A percentile compares a stretch with the other conserved stretches of the same genome.
phyloP scores from a whole-genome alignment of 2,888 invertebrate genomes.

The Melanotus villosus region DNA sequence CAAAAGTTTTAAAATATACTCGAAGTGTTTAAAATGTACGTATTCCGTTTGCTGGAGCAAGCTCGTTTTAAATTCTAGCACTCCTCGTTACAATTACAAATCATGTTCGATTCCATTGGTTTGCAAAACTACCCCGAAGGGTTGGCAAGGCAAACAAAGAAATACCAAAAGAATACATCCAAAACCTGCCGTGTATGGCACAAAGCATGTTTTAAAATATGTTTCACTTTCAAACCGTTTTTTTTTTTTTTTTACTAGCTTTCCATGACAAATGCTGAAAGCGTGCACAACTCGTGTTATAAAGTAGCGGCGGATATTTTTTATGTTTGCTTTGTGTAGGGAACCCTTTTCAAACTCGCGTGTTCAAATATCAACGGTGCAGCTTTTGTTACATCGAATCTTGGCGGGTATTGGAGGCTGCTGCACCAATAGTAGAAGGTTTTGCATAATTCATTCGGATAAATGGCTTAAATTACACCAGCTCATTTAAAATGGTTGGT shows the following conservation, averaged over 20 bases:
- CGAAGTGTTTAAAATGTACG: too few species aligned
- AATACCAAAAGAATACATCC: constrained; percentile 28
- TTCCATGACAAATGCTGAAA: constrained; percentile 61
- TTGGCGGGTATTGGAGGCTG: constrained; percentile 44
- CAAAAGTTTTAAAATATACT: too few species aligned
- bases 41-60: too few species aligned
- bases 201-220: constrained; percentile 52
- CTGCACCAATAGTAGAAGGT: constrained; percentile 48
- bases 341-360: constrained; percentile 60
- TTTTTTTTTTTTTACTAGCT: too few species aligned
- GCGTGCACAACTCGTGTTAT: constrained; percentile 63
- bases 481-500: constrained; percentile 42
- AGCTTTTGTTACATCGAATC: constrained; percentile 48
- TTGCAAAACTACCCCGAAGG: constrained; percentile 3
- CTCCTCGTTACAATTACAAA: background rate
- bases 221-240: constrained; percentile 51
- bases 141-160: constrained; percentile 7
- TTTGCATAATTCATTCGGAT: constrained; percentile 56
- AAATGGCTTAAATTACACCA: constrained; percentile 49
- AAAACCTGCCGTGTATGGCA: constrained; percentile 37
- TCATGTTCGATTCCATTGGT: background rate
- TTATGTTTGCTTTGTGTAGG: constrained; percentile 56
- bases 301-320: constrained; percentile 59
- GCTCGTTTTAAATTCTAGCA: background rate
- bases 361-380: constrained; percentile 58